Evolutionary conservation across 2,888 invertebrate species (phyloP).

Genomic region (Acanthosepion lycidas): DNA sequence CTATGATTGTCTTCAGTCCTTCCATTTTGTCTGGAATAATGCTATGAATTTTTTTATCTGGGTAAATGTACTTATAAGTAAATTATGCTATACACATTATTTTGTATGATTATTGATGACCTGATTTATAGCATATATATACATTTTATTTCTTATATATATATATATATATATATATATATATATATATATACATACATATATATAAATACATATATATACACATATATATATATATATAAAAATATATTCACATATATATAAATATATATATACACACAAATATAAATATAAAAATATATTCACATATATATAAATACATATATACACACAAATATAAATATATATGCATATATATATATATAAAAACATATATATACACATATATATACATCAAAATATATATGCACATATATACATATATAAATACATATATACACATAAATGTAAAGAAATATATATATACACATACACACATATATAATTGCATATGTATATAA

Average conservation of each 20-base stretch:
- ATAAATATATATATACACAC: too few species aligned
- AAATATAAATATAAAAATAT: too few species aligned
- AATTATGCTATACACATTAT: not conserved
- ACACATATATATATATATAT: too few species aligned
- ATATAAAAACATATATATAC: too few species aligned
- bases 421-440: not conserved
- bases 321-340: too few species aligned
- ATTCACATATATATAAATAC: too few species aligned
- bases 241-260: too few species aligned
- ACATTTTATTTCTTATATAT: not conserved
- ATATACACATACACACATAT: too few species aligned
- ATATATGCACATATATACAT: not conserved
- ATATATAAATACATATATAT: not conserved
- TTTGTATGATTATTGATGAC: not conserved
- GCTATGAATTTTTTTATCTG: not conserved
- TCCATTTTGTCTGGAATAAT: not conserved
- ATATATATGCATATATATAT: too few species aligned
- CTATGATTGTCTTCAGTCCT: constrained; percentile 16
- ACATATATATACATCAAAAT: too few species aligned
- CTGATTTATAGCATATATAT: not conserved
- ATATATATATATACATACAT: not conserved
- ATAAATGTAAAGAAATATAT: not conserved
- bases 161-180: not conserved
- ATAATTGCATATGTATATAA: too few species aligned
- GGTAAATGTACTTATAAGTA: not conserved